Evolutionary conservation across 2,888 invertebrate species (phyloP).

Genomic region (Chrysopilus asiliformis): DNA sequence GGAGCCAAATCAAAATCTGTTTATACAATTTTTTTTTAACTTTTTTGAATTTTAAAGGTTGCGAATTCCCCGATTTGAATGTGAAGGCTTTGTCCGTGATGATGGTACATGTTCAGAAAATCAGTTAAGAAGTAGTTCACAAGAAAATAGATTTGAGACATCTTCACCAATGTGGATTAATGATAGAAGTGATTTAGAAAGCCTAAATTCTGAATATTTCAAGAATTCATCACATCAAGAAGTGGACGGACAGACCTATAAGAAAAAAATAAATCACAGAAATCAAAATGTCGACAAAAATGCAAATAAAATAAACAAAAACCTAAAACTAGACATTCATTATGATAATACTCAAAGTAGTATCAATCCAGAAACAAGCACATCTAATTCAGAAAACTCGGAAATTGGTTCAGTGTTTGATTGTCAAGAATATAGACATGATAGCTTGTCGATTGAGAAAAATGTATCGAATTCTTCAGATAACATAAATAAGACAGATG

Average conservation of each 20-base stretch:
- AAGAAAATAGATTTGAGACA: background rate
- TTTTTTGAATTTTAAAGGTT: too few relatives aligned
- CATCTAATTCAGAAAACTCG: constrained; percentile 33
- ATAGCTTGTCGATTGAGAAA: background rate
- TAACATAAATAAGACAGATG: constrained; percentile 1
- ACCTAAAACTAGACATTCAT: constrained; percentile 14
- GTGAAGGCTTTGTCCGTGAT: too few relatives aligned
- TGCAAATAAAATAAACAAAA: too few relatives aligned
- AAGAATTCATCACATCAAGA: constrained; percentile 34
- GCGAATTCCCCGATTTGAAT: too few relatives aligned
- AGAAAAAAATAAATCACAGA: constrained; percentile 3
- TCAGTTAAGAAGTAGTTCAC: too few relatives aligned
- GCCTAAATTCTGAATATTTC: constrained; percentile 36
- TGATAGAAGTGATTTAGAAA: constrained; percentile 36
- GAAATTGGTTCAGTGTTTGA: constrained; percentile 28
- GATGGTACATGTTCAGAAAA: too few relatives aligned
- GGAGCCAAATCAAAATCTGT: too few relatives aligned
- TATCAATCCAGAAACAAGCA: constrained; percentile 30
- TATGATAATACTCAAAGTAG: constrained; percentile 29
- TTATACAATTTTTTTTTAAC: too few relatives aligned
- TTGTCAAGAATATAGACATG: constrained; percentile 17
- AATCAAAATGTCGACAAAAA: constrained; percentile 12
- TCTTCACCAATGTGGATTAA: background rate
- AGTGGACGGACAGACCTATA: constrained; percentile 19
- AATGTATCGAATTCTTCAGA: background rate